Evolutionary conservation across 2,113 vertebrate genomes (phyloP).

Genomic region (Erinaceus europaeus): DNA sequence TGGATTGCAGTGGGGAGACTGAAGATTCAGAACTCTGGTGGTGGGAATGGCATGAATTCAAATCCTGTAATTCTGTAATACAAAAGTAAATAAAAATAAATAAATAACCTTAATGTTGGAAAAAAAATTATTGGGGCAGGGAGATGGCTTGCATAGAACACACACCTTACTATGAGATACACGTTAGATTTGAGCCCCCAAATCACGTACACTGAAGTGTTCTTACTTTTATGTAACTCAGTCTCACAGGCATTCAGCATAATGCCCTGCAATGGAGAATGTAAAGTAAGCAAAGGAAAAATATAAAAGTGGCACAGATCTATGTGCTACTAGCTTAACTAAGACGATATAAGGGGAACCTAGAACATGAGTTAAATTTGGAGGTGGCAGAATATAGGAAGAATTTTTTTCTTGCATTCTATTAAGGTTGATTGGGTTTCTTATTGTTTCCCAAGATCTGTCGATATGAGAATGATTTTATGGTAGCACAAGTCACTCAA

Average conservation of each 20-base stretch:
- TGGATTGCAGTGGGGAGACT: too few species aligned
- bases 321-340: background rate
- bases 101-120: too few species aligned
- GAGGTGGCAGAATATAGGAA: background rate
- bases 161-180: too few species aligned
- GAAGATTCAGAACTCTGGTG: too few species aligned
- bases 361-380: background rate
- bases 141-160: too few species aligned
- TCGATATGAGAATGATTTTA: background rate
- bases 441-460: background rate
- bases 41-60: too few species aligned
- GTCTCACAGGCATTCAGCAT: background rate
- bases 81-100: too few species aligned
- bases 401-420: background rate
- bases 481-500: background rate
- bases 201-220: background rate
- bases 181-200: too few species aligned
- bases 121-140: too few species aligned
- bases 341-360: background rate
- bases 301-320: background rate
- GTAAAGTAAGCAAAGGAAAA: background rate
- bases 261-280: background rate
- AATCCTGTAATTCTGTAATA: too few species aligned
- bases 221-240: background rate
- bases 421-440: background rate